phyloP scores from a whole-genome alignment of 2,888 invertebrate species.

The Cremastinae sp. region DNA sequence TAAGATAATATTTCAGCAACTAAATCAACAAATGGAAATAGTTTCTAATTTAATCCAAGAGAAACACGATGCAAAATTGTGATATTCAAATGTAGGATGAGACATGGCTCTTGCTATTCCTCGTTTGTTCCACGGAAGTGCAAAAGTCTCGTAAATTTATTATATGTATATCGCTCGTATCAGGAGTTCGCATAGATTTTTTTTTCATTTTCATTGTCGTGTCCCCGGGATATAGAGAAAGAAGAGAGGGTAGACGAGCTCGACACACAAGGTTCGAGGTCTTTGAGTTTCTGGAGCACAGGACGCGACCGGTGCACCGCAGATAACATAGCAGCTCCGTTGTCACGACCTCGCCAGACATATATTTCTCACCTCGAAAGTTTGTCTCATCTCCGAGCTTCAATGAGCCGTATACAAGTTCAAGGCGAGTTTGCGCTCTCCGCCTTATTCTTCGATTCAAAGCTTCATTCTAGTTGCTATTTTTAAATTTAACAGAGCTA shows the following conservation, averaged over 20 bases:
- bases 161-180: too few relatives aligned
- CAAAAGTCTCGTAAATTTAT: too few relatives aligned
- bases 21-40: too few relatives aligned
- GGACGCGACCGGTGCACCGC: conserved; percentile 27
- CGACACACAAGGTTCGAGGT: conserved; percentile 1
- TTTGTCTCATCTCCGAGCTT: conserved; percentile 37
- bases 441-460: too few relatives aligned
- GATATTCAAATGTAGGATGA: too few relatives aligned
- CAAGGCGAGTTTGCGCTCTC: background rate
- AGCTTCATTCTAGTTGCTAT: too few relatives aligned
- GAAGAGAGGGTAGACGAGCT: background rate
- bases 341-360: conserved; percentile 27
- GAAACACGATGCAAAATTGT: too few relatives aligned
- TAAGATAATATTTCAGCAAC: too few relatives aligned
- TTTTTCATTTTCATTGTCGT: background rate
- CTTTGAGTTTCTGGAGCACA: conserved; percentile 32
- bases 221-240: background rate
- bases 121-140: too few relatives aligned
- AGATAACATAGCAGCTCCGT: conserved; percentile 37
- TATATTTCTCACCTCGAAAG: conserved; percentile 22
- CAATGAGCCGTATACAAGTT: conserved; percentile 34
- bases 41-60: too few relatives aligned
- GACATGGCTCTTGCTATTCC: background rate
- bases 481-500: too few relatives aligned
- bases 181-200: background rate